Evolutionary conservation across 1,140 invertebrate species (phyloP).

Genomic region (Drosophila parabipectinata): DNA sequence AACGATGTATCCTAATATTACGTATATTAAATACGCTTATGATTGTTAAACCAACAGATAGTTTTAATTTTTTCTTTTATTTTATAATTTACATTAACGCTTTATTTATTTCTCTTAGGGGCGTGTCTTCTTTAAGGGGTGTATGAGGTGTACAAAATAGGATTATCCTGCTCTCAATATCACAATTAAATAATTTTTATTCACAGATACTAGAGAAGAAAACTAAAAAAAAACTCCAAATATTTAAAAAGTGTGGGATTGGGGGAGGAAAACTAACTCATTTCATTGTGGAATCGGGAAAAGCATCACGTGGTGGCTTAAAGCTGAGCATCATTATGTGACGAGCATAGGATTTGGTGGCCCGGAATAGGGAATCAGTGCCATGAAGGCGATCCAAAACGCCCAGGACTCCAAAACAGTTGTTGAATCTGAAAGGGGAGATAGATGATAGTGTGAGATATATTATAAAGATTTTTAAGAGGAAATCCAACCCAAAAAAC

Average conservation of each 20-base stretch:
- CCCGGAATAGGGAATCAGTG: conserved; percentile 91
- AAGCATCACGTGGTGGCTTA: conserved; percentile 89
- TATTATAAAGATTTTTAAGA: neutral
- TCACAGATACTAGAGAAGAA: conserved; percentile 21
- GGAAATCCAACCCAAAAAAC: neutral
- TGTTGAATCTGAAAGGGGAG: conserved; percentile 88
- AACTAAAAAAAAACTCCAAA: neutral
- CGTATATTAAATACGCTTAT: conserved; percentile 46
- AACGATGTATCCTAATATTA: conserved; percentile 43
- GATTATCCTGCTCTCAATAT: conserved; percentile 25
- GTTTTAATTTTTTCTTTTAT: neutral
- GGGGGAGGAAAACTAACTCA: neutral
- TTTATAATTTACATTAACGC: conserved; percentile 32
- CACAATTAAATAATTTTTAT: conserved; percentile 39
- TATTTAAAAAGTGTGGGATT: neutral
- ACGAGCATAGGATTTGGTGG: conserved; percentile 89
- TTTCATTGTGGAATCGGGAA: conserved; percentile 87
- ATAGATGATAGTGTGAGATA: neutral
- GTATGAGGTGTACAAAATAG: conserved; percentile 40
- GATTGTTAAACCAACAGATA: conserved; percentile 20
- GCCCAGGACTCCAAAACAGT: conserved; percentile 94
- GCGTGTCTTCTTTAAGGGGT: neutral
- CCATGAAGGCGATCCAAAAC: conserved; percentile 94
- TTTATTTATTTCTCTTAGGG: conserved; percentile 22
- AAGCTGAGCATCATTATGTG: conserved; percentile 93